Evolutionary conservation across 2,113 vertebrate species (phyloP).

Genomic region (Bos indicus): DNA sequence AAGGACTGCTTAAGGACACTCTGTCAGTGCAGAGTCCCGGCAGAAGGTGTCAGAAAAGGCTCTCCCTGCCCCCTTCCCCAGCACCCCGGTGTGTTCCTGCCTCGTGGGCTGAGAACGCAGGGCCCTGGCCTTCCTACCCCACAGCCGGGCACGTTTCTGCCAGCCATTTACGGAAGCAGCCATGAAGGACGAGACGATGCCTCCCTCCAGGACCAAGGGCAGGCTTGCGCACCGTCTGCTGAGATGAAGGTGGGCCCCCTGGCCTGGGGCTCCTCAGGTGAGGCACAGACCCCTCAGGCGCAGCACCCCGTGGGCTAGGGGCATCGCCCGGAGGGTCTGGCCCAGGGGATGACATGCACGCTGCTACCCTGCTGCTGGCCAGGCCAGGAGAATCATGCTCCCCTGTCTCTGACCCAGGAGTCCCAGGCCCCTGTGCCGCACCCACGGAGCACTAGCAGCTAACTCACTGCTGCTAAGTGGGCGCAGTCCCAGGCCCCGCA

Average conservation of each 20-base stretch:
- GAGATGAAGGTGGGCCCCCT: no score
- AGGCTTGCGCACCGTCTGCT: neutral
- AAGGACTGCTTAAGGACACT: neutral
- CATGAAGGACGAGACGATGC: neutral
- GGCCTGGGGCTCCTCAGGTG: no score
- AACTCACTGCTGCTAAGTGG: accelerated
- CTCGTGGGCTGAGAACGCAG: accelerated
- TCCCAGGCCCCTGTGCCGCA: accelerated
- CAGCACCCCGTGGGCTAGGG: accelerated
- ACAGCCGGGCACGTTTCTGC: accelerated
- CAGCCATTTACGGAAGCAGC: accelerated
- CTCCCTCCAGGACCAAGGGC: neutral
- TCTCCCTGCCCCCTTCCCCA: neutral
- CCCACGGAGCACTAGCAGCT: accelerated
- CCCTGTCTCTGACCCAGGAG: neutral
- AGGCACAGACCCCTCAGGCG: neutral
- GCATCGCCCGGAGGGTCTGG: accelerated
- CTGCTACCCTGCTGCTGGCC: accelerated
- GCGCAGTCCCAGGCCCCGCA: accelerated
- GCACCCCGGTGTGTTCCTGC: neutral
- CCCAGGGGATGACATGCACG: accelerated
- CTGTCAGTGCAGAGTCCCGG: neutral
- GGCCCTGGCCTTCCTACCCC: neutral
- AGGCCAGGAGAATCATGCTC: accelerated
- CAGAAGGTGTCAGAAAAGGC: neutral